Evolutionary conservation across 2,888 invertebrate genomes (phyloP).

Genomic region (Ariolimax columbianus): DNA sequence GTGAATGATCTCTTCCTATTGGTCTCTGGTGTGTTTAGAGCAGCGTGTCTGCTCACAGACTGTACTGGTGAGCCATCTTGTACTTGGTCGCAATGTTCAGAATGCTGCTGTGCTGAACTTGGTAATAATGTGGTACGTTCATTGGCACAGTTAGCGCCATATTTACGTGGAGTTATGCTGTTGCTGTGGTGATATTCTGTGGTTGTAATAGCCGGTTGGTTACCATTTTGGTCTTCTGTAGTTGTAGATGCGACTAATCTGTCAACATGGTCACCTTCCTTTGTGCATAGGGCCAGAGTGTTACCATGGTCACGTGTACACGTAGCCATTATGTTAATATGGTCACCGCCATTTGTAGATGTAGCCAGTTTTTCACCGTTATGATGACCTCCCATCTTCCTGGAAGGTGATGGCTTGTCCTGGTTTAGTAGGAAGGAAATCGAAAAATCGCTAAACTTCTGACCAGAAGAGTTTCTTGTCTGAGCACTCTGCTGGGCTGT

Average conservation of each 20-base stretch:
- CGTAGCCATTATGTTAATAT: not conserved
- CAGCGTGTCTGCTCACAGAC: not conserved
- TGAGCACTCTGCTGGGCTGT: not conserved
- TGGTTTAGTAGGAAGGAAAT: not conserved
- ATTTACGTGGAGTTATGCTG: no score
- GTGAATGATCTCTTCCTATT: not conserved
- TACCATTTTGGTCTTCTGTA: no score
- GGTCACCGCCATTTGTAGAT: not conserved
- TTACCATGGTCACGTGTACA: not conserved
- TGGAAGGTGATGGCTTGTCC: not conserved
- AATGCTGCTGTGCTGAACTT: no score
- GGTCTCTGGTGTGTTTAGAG: not conserved
- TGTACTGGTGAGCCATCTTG: not conserved
- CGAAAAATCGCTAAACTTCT: constrained; percentile 10
- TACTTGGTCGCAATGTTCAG: not conserved
- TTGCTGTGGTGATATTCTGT: not conserved
- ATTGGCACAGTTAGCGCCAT: no score
- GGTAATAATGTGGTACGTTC: no score
- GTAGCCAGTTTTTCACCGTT: not conserved
- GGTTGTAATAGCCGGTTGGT: not conserved
- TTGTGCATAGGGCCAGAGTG: not conserved
- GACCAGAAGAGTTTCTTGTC: not conserved
- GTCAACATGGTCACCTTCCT: not conserved
- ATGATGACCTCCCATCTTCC: not conserved
- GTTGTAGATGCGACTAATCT: no score